Conservation (phyloP, 2,888 invertebrate species). For the Melikaiella ostensackeni region DNA sequence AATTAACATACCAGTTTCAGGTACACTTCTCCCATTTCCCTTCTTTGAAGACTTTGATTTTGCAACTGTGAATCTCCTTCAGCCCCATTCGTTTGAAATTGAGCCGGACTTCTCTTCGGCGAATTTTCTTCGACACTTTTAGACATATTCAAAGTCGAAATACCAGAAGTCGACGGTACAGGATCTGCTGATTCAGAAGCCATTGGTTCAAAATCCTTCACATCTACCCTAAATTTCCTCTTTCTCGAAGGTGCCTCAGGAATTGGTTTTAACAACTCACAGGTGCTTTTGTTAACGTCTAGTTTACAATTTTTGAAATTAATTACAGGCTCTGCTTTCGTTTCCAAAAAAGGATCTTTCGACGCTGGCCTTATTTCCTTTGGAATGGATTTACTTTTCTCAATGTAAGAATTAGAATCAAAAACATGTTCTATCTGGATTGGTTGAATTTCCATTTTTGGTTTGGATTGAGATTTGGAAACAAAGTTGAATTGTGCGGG, state of each 20-base stretch:
- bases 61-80: slow-evolving; percentile 72
- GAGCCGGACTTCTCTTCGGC: background rate
- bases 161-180: slow-evolving; percentile 60
- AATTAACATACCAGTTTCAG: slow-evolving; percentile 71
- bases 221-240: slow-evolving; percentile 80
- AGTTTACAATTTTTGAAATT: slow-evolving; percentile 67
- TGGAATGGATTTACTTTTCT: slow-evolving; percentile 33
- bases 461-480: slow-evolving; percentile 42
- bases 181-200: slow-evolving; percentile 74
- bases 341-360: slow-evolving; percentile 49
- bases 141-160: background rate
- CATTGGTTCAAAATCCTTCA: slow-evolving; percentile 78
- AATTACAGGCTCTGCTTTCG: slow-evolving; percentile 59
- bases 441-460: slow-evolving; percentile 4
- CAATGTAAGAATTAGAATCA: slow-evolving; percentile 57
- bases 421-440: slow-evolving; percentile 53
- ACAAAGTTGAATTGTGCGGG: slow-evolving; percentile 65
- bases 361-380: slow-evolving; percentile 44
- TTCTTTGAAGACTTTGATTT: background rate
- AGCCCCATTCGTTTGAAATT: background rate
- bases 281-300: slow-evolving; percentile 54
- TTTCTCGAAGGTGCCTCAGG: slow-evolving; percentile 74
- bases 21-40: slow-evolving; percentile 76
- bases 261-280: slow-evolving; percentile 55
- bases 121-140: background rate